Conservation (phyloP, 2,113 vertebrate genomes). For the Aegotheles bennettii region DNA sequence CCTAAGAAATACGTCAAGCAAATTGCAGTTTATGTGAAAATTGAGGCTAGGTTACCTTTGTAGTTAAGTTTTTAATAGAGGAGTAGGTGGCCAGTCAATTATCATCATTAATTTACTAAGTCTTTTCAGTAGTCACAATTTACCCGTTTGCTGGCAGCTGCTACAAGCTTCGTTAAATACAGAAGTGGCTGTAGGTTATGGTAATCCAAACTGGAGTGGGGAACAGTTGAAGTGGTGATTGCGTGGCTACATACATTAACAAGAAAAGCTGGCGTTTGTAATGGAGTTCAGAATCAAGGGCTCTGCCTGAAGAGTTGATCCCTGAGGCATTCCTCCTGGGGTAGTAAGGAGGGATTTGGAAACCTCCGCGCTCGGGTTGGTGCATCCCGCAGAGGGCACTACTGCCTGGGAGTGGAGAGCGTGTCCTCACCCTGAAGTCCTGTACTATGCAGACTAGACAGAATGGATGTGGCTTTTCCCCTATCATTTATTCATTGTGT, state of each 20-base stretch:
- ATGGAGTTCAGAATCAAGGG: background rate
- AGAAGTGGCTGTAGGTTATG: too few relatives aligned
- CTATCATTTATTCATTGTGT: fast-evolving
- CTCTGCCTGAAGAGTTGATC: background rate
- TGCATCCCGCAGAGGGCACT: background rate
- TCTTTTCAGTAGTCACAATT: background rate
- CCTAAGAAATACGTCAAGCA: background rate
- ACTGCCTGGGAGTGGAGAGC: background rate
- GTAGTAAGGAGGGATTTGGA: background rate
- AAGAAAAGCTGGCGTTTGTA: background rate
- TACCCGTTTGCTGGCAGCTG: background rate
- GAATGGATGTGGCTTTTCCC: background rate
- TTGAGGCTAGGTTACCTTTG: background rate
- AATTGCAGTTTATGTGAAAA: background rate
- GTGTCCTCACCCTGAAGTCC: background rate
- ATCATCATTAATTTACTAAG: background rate
- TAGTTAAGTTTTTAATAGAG: background rate
- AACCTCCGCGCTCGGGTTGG: background rate
- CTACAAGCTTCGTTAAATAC: background rate
- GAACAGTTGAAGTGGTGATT: background rate
- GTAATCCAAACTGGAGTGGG: fast-evolving
- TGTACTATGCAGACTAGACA: background rate
- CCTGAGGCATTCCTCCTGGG: background rate
- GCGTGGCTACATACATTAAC: background rate
- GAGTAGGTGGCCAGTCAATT: background rate